A percentile compares a stretch with the other conserved stretches of the same genome.
Evolutionary conservation across 2,797 vertebrate species (phyloP).

Genomic region (Lemur catta): DNA sequence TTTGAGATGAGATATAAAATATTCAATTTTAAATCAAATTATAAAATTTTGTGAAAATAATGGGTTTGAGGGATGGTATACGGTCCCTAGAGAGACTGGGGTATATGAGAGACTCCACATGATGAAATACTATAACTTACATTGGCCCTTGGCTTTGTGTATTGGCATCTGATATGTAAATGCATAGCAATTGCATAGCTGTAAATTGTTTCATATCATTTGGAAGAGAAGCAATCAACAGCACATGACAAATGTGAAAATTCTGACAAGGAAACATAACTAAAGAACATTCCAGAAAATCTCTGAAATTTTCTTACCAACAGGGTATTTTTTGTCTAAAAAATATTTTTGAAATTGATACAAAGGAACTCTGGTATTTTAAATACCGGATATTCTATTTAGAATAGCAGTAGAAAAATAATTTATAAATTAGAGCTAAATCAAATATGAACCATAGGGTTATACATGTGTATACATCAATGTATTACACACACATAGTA

Average conservation of each 20-base stretch:
- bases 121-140: background rate
- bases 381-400: background rate
- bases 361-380: no score
- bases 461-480: background rate
- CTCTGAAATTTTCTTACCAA: background rate
- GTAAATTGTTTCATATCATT: background rate
- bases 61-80: background rate
- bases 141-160: background rate
- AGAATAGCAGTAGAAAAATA: background rate
- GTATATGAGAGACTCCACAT: background rate
- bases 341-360: background rate
- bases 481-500: no score
- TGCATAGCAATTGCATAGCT: background rate
- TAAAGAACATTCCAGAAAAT: background rate
- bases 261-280: background rate
- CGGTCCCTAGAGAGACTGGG: background rate
- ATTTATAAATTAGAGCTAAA: background rate
- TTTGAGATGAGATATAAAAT: background rate
- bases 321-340: background rate
- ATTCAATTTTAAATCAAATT: background rate
- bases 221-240: background rate
- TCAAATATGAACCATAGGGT: background rate
- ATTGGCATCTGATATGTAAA: background rate
- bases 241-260: background rate
- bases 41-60: background rate